A percentile compares a stretch with the other conserved stretches of the same genome.
These are phyloP conservation scores for Thunnus albacares DNA, from an alignment of 2,797 vertebrate species.

Conservation along the genomic window DNA sequence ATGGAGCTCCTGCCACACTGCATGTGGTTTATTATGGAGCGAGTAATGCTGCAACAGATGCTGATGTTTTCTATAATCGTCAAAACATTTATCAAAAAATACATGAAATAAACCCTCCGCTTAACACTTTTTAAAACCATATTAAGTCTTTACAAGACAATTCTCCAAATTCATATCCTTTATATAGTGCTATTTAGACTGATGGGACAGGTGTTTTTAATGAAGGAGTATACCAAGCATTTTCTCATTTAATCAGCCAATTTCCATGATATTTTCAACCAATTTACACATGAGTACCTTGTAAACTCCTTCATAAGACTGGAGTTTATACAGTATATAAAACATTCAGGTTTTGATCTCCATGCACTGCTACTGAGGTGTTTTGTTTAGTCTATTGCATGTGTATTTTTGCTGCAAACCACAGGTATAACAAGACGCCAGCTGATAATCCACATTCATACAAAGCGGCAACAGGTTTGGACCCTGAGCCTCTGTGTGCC, in stretches of 20 bases:
- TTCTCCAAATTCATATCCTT: background rate
- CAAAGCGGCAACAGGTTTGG: constrained; percentile 35
- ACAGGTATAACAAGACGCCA: constrained; percentile 34
- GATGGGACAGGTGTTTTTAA: background rate
- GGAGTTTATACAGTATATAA: background rate
- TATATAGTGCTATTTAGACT: background rate
- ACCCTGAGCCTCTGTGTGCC: constrained; percentile 40
- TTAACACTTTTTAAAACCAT: too few species aligned
- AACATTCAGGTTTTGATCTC: background rate
- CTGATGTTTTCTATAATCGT: background rate
- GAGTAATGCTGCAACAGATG: background rate
- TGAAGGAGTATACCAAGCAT: background rate
- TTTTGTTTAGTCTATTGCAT: constrained; percentile 30
- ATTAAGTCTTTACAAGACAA: too few species aligned
- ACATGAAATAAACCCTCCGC: background rate
- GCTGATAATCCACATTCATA: constrained; percentile 48
- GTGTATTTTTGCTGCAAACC: constrained; percentile 38
- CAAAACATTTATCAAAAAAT: background rate
- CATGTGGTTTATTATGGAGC: constrained; percentile 35
- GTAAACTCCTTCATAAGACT: background rate
- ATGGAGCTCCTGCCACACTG: constrained; percentile 26
- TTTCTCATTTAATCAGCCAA: background rate
- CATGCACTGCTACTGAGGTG: constrained; percentile 70
- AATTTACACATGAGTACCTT: background rate
- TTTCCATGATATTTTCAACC: background rate